phyloP scores from a whole-genome alignment of 2,888 invertebrate genomes.

The Pycnomerus fuliginosus region DNA sequence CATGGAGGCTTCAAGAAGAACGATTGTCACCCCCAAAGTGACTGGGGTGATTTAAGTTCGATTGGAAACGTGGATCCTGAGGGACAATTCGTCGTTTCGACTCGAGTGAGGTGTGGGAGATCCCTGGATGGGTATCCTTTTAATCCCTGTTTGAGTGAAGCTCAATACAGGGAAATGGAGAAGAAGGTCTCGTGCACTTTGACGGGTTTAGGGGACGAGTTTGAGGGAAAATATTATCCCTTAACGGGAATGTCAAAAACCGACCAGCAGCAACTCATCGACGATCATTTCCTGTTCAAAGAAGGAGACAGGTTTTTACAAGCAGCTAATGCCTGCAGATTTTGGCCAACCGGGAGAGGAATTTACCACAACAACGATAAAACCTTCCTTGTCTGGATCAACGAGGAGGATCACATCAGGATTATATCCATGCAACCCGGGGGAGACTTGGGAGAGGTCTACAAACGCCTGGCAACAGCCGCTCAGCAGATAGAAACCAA shows the following conservation, averaged over 20 bases:
- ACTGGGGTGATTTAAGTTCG: conserved; percentile 61
- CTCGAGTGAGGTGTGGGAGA: conserved; percentile 66
- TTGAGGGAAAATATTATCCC: conserved; percentile 90
- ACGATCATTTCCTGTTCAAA: conserved; percentile 96
- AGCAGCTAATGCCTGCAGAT: conserved; percentile 89
- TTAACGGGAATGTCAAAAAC: conserved; percentile 90
- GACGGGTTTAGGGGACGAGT: conserved; percentile 59
- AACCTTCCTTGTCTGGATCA: conserved; percentile 96
- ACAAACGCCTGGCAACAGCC: conserved; percentile 54
- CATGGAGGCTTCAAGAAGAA: conserved; percentile 60
- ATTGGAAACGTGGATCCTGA: conserved; percentile 61
- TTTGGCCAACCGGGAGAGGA: conserved; percentile 91
- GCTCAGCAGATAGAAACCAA: conserved; percentile 57
- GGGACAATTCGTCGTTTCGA: conserved; percentile 58
- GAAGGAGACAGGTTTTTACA: conserved; percentile 89
- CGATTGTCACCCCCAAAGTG: conserved; percentile 60
- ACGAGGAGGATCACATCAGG: conserved; percentile 96
- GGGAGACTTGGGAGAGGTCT: conserved; percentile 82
- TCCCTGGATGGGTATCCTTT: conserved; percentile 64
- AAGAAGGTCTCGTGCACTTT: conserved; percentile 52
- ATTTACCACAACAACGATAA: conserved; percentile 95
- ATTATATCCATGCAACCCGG: conserved; percentile 97
- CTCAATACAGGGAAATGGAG: conserved; percentile 65
- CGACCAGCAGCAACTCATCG: conserved; percentile 90
- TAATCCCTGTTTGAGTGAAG: conserved; percentile 66